A percentile compares a stretch with the other conserved stretches of the same genome.
These are phyloP conservation scores for Plutella xylostella DNA, from an alignment of 2,888 invertebrate genomes.

Conservation along the genomic window DNA sequence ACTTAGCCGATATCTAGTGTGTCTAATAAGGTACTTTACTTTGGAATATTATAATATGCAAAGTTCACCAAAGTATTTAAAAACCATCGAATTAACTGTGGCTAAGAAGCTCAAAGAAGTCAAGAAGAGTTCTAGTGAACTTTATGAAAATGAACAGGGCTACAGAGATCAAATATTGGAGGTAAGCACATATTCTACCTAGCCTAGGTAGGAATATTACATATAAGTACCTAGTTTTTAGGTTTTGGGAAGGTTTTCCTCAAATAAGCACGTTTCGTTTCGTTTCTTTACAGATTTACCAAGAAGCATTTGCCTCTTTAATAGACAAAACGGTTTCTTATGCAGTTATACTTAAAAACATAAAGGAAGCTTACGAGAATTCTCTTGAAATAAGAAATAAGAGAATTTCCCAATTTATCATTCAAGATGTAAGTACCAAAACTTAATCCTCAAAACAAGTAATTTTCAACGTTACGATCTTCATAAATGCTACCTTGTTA, in stretches of 20 bases:
- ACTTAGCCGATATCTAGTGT: too few relatives aligned
- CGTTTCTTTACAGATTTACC: conserved; percentile 35
- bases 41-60: not conserved
- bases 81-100: conserved; percentile 35
- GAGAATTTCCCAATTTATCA: conserved; percentile 43
- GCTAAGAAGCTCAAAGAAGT: conserved; percentile 30
- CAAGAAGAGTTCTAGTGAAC: conserved; percentile 30
- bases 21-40: too few relatives aligned
- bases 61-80: conserved; percentile 38
- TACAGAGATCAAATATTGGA: conserved; percentile 39
- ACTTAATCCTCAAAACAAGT: too few relatives aligned
- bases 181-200: conserved; percentile 23
- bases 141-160: conserved; percentile 39
- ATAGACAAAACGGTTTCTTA: conserved; percentile 41
- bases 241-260: too few relatives aligned
- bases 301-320: conserved; percentile 40
- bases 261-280: too few relatives aligned
- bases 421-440: conserved; percentile 47
- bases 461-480: too few relatives aligned
- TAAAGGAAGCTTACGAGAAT: conserved; percentile 51
- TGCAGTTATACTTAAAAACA: conserved; percentile 38
- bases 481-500: too few relatives aligned
- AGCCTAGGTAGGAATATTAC: too few relatives aligned
- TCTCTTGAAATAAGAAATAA: conserved; percentile 44
- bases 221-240: too few relatives aligned